These are phyloP conservation scores for Rallus crepitans DNA, from an alignment of 2,797 vertebrate species.

Conservation along the genomic window DNA sequence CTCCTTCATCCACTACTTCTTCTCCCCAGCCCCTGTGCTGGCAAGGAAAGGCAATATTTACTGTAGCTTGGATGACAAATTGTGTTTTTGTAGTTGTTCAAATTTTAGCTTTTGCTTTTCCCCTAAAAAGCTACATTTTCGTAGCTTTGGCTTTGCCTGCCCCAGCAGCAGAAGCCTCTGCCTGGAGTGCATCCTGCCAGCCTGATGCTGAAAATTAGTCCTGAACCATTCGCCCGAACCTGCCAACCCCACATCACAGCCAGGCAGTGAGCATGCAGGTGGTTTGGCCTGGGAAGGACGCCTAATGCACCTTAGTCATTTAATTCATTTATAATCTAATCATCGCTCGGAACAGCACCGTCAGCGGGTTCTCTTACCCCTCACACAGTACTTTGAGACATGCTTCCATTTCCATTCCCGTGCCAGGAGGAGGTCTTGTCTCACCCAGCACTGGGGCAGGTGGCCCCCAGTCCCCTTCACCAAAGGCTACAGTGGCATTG, in stretches of 20 bases:
- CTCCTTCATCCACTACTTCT: constrained; percentile 35
- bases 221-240: not conserved
- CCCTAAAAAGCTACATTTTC: not conserved
- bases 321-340: not conserved
- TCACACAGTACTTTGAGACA: rapidly evolving
- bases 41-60: not conserved
- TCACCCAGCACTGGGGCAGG: not conserved
- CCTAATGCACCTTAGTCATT: not conserved
- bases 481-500: rapidly evolving
- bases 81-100: not conserved
- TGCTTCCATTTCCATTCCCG: not conserved
- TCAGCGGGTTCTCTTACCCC: not conserved
- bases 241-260: not conserved
- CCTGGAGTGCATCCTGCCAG: not conserved
- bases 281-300: not conserved
- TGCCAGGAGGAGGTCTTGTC: not conserved
- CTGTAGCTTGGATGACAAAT: not conserved
- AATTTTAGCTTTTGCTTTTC: constrained; percentile 15
- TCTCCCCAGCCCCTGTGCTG: not conserved
- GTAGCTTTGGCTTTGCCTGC: not conserved
- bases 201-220: not conserved
- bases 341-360: not conserved
- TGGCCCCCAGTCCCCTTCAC: not conserved
- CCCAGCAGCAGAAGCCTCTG: not conserved
- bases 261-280: not conserved